Evolutionary conservation across 2,797 vertebrate species (phyloP), one percentile per base, ranked within the genome.

Genomic region (Epinephelus awoara): DNA sequence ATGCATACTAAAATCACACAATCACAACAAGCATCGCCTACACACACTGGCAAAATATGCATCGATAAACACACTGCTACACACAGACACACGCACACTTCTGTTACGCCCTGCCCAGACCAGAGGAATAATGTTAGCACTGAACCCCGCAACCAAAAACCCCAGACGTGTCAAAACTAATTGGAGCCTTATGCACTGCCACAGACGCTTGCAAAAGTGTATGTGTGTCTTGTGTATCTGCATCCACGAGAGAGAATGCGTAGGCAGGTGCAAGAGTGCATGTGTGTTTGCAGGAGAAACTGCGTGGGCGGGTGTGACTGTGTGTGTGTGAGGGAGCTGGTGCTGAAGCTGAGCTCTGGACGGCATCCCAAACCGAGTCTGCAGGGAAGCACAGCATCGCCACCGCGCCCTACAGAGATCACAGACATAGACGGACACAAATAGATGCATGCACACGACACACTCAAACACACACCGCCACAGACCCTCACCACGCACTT

Each of bases 321-420:
- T 55, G 79, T 47, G 79, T 25, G 61, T 25, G 77, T 51, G 67
- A n/a, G 34, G 42, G 82, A 80, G 73, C 77, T 67, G 77, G 84
- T 84, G 89, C 80, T 83, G 82, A 89, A 82, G 85, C 91, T 82
- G 81, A 80, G 84, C 64, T 87, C 82, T 91, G 90, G 91, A 88
- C 69, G 5, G 15, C 75, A 27, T 89, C 92, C 91, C 89, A 87
- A 87, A 87, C 64, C 0, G 44, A 78, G 67, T 83, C 86, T 85
- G 86, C 77, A 50, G 85, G 85, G 79, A 79, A 73, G 79, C 83
- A 0, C 82, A 76, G 79, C 81, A 47, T 75, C 85, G 12, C 67
- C 67, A 74, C 44, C 0, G 40, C 44, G 1, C 72, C 87, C 73
- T 25, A n/a, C 80, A 23, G 75, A 85, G 83, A 82, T 86, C 84